Evolutionary conservation across 1,140 invertebrate genomes (phyloP).

Genomic region (Euglossa dilemma): DNA sequence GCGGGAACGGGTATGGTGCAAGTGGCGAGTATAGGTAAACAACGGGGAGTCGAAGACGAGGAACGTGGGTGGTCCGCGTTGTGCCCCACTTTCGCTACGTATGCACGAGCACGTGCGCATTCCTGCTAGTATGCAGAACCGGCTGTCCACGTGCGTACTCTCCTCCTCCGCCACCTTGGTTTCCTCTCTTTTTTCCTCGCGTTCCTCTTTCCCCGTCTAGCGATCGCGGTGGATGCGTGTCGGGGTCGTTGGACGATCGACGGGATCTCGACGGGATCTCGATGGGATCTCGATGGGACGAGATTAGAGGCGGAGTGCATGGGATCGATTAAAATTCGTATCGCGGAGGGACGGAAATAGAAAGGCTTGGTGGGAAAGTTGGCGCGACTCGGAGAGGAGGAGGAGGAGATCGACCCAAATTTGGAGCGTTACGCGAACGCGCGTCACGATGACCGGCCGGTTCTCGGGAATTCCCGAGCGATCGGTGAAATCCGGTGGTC

Average conservation of each 20-base stretch:
- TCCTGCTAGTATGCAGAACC: constrained; percentile 30
- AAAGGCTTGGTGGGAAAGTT: neutral
- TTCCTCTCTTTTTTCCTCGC: neutral
- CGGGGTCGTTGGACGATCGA: neutral
- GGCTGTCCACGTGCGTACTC: constrained; percentile 55
- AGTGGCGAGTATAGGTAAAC: neutral
- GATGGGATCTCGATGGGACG: too few species aligned
- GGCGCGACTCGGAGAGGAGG: neutral
- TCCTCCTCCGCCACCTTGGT: neutral
- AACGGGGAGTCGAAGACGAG: constrained; percentile 3
- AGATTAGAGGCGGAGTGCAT: neutral
- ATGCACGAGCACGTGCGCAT: constrained; percentile 67
- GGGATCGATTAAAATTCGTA: too few species aligned
- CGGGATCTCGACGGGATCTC: too few species aligned
- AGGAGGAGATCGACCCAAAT: neutral
- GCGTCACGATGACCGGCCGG: neutral
- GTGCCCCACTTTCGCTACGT: constrained; percentile 69
- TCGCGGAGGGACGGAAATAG: too few species aligned
- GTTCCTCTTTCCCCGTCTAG: neutral
- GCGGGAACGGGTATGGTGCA: neutral
- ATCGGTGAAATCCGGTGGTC: constrained; percentile 21
- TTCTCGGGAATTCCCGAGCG: constrained; percentile 24
- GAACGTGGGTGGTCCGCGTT: constrained; percentile 65
- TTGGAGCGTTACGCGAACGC: constrained; percentile 25
- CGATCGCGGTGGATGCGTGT: neutral